Evolutionary conservation across 2,888 invertebrate species (phyloP).

Genomic region (Cheilosia vulpina): DNA sequence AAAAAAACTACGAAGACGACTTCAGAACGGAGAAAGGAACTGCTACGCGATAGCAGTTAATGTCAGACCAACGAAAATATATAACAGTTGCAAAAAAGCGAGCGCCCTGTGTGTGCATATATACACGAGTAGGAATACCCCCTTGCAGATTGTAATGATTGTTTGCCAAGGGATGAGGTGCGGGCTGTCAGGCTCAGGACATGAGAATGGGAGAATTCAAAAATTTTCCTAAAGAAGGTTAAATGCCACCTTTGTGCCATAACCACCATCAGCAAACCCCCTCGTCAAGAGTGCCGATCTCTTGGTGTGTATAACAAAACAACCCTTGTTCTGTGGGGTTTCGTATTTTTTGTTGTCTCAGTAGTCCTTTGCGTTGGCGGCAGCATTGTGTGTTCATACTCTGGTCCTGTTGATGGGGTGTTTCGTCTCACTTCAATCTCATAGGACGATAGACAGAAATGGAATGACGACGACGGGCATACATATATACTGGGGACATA

Average conservation of each 20-base stretch:
- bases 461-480: slow-evolving; percentile 10
- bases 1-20: slow-evolving; percentile 4
- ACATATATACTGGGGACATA: slow-evolving; percentile 23
- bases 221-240: slow-evolving; percentile 60
- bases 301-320: slow-evolving; percentile 38
- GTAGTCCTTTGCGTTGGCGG: slow-evolving; percentile 23
- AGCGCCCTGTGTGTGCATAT: slow-evolving; percentile 55
- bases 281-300: slow-evolving; percentile 19
- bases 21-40: slow-evolving; percentile 56
- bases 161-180: slow-evolving; percentile 62
- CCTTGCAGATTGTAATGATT: slow-evolving; percentile 59
- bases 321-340: slow-evolving; percentile 40
- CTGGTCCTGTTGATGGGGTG: slow-evolving; percentile 59
- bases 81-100: slow-evolving; percentile 67
- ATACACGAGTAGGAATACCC: slow-evolving; percentile 17
- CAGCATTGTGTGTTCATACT: slow-evolving; percentile 28
- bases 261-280: slow-evolving; percentile 6
- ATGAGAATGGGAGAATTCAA: slow-evolving; percentile 39
- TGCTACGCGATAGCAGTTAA: slow-evolving; percentile 74
- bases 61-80: slow-evolving; percentile 75
- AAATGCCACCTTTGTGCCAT: slow-evolving; percentile 60
- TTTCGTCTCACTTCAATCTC: slow-evolving; percentile 74
- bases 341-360: not conserved
- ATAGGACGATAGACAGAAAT: slow-evolving; percentile 50
- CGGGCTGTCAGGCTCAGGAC: slow-evolving; percentile 35